A percentile compares a stretch with the other conserved stretches of the same genome.
Evolutionary conservation across 1,140 invertebrate species (phyloP).

Genomic region (Heliconius hewitsoni): DNA sequence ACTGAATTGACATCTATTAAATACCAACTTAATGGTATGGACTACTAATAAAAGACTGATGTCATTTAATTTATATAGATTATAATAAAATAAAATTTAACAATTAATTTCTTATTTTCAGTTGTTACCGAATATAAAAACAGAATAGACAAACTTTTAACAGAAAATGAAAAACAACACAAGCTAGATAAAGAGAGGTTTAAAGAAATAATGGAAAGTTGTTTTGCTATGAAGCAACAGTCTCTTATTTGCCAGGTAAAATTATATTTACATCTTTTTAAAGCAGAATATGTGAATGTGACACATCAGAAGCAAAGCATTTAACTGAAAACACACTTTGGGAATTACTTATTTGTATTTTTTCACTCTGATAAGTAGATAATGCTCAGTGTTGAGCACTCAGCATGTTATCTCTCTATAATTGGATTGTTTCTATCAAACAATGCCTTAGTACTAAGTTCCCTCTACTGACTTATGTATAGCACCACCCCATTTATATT

Average conservation of each 20-base stretch:
- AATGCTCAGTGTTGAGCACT: too few species aligned
- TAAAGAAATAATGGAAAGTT: conserved; percentile 71
- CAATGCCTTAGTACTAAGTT: too few species aligned
- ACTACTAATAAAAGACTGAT: not conserved
- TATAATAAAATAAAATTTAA: not conserved
- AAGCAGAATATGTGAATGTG: too few species aligned
- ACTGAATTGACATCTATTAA: conserved; percentile 66
- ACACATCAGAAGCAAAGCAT: too few species aligned
- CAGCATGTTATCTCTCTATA: too few species aligned
- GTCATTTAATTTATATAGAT: too few species aligned
- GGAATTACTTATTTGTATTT: too few species aligned
- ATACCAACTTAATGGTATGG: conserved; percentile 67
- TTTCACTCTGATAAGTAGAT: too few species aligned
- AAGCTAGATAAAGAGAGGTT: conserved; percentile 59
- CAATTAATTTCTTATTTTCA: conserved; percentile 41
- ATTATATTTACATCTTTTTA: not conserved
- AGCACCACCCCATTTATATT: too few species aligned
- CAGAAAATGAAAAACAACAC: conserved; percentile 59
- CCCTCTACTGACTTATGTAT: too few species aligned
- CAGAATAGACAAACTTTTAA: conserved; percentile 62
- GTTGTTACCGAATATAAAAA: conserved; percentile 72
- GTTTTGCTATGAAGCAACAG: conserved; percentile 71
- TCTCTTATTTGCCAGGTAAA: conserved; percentile 64
- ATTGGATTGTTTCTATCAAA: too few species aligned
- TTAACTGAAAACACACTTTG: too few species aligned